Percentiles rank a stretch among this genome's conserved stretches.
phyloP scores from a whole-genome alignment of 2,888 invertebrate genomes.

The Patella pellucida region DNA sequence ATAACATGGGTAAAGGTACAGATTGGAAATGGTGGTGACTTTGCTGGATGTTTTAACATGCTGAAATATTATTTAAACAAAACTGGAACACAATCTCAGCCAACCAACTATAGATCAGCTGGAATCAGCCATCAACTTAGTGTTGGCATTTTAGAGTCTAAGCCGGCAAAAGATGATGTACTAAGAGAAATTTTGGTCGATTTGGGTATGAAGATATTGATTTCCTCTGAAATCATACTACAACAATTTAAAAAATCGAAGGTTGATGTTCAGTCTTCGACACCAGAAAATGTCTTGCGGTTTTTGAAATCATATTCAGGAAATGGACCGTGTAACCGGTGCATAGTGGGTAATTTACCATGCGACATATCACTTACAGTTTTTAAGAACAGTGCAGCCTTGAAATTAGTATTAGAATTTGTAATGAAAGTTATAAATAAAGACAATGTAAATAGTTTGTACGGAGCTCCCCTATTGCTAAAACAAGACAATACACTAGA shows the following conservation, averaged over 20 bases:
- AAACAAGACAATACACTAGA: constrained; percentile 3
- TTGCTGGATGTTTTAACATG: background rate
- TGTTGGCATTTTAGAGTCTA: background rate
- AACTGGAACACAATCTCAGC: background rate
- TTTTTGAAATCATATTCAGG: constrained; percentile 27
- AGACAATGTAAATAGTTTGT: constrained; percentile 2
- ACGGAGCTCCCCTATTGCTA: constrained; percentile 18
- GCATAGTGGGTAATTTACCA: too few species aligned
- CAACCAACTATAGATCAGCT: background rate
- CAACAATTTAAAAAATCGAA: constrained; percentile 14
- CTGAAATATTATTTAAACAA: background rate
- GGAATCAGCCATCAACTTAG: background rate
- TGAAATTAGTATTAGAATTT: constrained; percentile 14
- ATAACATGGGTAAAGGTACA: background rate
- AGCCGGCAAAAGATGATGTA: too few species aligned
- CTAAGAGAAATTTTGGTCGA: constrained; percentile 17
- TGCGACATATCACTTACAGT: too few species aligned
- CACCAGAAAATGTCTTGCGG: constrained; percentile 21
- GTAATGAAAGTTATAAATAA: background rate
- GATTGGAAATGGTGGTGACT: background rate
- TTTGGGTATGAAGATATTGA: constrained; percentile 30
- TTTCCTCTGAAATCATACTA: constrained; percentile 18
- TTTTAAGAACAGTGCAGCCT: background rate
- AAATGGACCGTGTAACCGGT: too few species aligned
- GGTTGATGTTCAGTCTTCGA: constrained; percentile 22